Evolutionary conservation across 2,113 vertebrate genomes (phyloP), one percentile per base, ranked within the genome.

Genomic region (Epinephelus cyanopodus): DNA sequence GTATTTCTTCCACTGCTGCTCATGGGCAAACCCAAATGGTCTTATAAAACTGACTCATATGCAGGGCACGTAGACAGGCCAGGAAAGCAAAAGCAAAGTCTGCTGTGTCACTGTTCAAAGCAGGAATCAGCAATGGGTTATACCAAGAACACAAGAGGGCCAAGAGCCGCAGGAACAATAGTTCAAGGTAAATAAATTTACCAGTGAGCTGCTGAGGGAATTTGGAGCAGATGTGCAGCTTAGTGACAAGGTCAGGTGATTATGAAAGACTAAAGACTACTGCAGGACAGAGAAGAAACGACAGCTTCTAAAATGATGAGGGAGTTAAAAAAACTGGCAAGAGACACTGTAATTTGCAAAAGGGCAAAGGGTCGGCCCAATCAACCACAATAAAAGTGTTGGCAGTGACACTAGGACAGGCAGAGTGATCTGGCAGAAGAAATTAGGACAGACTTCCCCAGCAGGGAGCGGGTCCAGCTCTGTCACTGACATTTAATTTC

Each of bases 401-500:
- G 78, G 58, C 60, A 52, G 60, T 61, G 83, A 77, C 63, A 21
- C 48, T 53, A 67, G 45, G 47, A 56, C 77, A 57, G 39, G n/a
- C 27, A 1, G 4, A 81, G 33, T n/a, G 72, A 29, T 73, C 81
- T 69, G 48, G 53, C 77, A 84, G 76, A 68, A 82, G 52, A 79
- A 84, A 79, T 84, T 14, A 58, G 75, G 12, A 65, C 57, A 54
- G 79, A 82, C 50, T 82, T 74, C 64, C 60, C 18, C 71, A 12
- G 57, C 69, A 72, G 82, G 61, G 60, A 89, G 81, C 58, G 17
- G 50, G 56, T 70, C 79, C 85, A 89, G 77, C 74, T 69, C 73
- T 75, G 87, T 73, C 74, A 60, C 79, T 42, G 61, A 84, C 67
- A 52, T 62, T 87, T 83, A 48, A 65, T 79, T 68, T 80, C 63